phyloP scores from a whole-genome alignment of 2,797 vertebrate species.

The Parauchenoglanis punctatus region DNA sequence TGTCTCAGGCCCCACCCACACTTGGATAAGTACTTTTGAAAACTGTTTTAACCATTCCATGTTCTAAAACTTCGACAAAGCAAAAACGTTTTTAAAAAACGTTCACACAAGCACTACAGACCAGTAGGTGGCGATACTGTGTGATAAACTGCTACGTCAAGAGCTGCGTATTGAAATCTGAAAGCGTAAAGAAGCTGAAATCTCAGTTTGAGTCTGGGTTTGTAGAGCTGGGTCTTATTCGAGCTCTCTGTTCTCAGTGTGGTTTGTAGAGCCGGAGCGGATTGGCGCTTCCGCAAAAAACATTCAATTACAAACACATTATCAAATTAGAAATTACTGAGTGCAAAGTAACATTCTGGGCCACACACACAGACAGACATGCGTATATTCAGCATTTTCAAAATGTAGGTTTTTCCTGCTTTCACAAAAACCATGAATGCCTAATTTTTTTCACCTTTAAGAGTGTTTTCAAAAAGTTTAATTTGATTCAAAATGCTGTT shows the following conservation, averaged over 20 bases:
- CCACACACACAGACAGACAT: not conserved
- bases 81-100: not conserved
- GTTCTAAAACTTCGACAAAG: not conserved
- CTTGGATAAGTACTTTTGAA: not conserved
- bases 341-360: too few relatives aligned
- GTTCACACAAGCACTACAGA: not conserved
- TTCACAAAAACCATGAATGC: not conserved
- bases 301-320: too few relatives aligned
- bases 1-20: not conserved
- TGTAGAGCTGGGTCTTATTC: not conserved
- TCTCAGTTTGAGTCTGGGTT: not conserved
- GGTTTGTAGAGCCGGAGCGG: too few relatives aligned
- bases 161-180: not conserved
- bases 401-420: not conserved
- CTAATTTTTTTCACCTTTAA: not conserved
- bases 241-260: too few relatives aligned
- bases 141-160: not conserved
- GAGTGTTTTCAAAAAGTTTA: not conserved
- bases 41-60: not conserved
- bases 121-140: not conserved
- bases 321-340: too few relatives aligned
- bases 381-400: too few relatives aligned
- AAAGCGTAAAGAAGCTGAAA: not conserved
- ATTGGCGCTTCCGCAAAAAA: too few relatives aligned
- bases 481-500: not conserved